These are phyloP conservation scores for Rhagonycha fulva DNA, from an alignment of 2,888 invertebrate genomes.

Conservation along the genomic window DNA sequence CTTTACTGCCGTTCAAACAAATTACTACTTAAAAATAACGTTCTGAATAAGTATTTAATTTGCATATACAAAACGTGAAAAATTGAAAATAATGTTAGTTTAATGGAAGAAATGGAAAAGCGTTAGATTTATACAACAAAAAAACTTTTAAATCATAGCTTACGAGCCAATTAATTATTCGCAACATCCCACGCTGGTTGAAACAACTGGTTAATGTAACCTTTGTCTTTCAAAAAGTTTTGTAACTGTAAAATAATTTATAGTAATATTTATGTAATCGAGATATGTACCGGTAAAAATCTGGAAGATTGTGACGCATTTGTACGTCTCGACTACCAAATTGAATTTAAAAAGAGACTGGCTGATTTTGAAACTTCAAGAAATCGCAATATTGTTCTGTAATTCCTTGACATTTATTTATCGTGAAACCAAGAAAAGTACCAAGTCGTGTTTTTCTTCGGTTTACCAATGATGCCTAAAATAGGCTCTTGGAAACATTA, in stretches of 20 bases:
- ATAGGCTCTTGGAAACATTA: neutral
- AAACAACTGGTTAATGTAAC: neutral
- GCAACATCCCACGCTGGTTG: neutral
- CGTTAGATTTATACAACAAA: neutral
- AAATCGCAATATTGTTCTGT: neutral
- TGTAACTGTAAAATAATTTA: conserved; percentile 22
- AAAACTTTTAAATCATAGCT: neutral
- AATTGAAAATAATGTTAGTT: neutral
- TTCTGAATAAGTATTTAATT: neutral
- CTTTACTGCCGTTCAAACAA: neutral
- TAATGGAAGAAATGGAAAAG: neutral
- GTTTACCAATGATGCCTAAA: neutral
- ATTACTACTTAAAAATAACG: neutral
- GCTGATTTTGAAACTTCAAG: neutral
- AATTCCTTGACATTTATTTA: conserved; percentile 1
- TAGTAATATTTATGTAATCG: conserved; percentile 18
- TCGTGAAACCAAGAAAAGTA: neutral
- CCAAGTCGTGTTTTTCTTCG: neutral
- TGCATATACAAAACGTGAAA: neutral
- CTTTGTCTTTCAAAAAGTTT: conserved; percentile 2
- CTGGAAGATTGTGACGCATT: conserved; percentile 32
- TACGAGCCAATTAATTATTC: neutral
- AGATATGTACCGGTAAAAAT: conserved; percentile 36
- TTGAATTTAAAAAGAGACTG: neutral
- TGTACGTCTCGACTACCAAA: neutral